phyloP scores from a whole-genome alignment of 2,113 vertebrate genomes.

The Zeus faber region DNA sequence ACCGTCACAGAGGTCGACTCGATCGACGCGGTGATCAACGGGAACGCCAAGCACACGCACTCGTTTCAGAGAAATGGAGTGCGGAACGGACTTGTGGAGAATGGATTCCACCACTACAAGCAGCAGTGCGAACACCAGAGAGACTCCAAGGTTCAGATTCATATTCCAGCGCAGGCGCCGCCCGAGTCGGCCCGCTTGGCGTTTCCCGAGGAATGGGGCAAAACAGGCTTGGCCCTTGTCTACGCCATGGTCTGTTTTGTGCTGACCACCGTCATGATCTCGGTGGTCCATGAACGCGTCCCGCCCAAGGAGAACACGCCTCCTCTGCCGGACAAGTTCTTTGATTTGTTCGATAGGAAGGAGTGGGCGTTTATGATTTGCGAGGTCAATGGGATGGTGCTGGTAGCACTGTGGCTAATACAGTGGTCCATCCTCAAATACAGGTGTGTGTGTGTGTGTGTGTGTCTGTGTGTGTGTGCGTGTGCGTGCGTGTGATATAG shows the following conservation, averaged over 20 bases:
- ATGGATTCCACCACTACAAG: conserved; percentile 69
- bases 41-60: background rate
- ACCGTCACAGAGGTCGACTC: background rate
- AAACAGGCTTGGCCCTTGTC: conserved; percentile 81
- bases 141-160: conserved; percentile 74
- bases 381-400: conserved; percentile 87
- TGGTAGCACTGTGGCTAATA: conserved; percentile 83
- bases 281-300: conserved; percentile 88
- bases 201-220: conserved; percentile 84
- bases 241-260: conserved; percentile 85
- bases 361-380: conserved; percentile 91
- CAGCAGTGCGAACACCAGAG: background rate
- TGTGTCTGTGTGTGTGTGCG: too few relatives aligned
- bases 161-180: conserved; percentile 62
- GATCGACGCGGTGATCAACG: background rate
- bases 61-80: conserved; percentile 75
- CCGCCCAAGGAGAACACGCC: conserved; percentile 86
- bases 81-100: conserved; percentile 48
- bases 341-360: conserved; percentile 86
- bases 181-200: conserved; percentile 71
- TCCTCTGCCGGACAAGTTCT: conserved; percentile 88
- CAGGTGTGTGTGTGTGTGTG: conserved; percentile 61
- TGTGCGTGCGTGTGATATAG: too few relatives aligned
- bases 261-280: conserved; percentile 87
- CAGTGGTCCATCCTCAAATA: conserved; percentile 87